Base-by-base conservation (phyloP, 2,888 invertebrate genomes). In the Stenolophus ochropezus region DNA sequence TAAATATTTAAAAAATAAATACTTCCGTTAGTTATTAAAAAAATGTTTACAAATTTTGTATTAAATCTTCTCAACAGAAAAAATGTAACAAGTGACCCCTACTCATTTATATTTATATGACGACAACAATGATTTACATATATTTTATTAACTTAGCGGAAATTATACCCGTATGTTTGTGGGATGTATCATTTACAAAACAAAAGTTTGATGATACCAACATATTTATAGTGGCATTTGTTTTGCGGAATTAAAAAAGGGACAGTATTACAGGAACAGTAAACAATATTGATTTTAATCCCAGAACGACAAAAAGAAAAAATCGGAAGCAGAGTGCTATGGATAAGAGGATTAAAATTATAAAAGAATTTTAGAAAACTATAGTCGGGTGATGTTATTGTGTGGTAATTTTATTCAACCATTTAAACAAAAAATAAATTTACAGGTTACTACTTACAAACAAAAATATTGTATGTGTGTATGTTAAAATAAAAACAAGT, bases 281-380 rank as follows among this genome's bases (percentile, higher is more conserved):
- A 56, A 56, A 56, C 56, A 20, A 56, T 61, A 61, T 61, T 61
- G 61, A 61, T 61, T 61, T 25, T 25, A 61, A 25, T 27, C 25
- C 56, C 2, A 61, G 61, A n/a, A 25, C 23, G n/a, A 25, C 1
- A 61, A 61, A 61, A 61, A 23, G 61, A 61, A 61, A 61, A 25
- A 61, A 61, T n/a, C 2, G 56, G 11, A 61, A 25, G 4, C n/a
- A 61, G 23, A 25, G 61, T 61, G 21, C 25, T 1, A 25, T n/a
- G n/a, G 23, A 61, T 61, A 61, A 61, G 61, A n/a, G 61, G 61
- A 61, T 61, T 61, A 61, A n/a, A 61, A 61, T 61, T 61, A 61
- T 61, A 61, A 61, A 61, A 61, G 61, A 61, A 61, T 61, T 61
- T 25, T 25, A 61, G 21, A 56, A 20, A 56, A 56, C 20, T 8